phyloP scores from a whole-genome alignment of 2,888 invertebrate genomes.

The Microctonus hyperodae region DNA sequence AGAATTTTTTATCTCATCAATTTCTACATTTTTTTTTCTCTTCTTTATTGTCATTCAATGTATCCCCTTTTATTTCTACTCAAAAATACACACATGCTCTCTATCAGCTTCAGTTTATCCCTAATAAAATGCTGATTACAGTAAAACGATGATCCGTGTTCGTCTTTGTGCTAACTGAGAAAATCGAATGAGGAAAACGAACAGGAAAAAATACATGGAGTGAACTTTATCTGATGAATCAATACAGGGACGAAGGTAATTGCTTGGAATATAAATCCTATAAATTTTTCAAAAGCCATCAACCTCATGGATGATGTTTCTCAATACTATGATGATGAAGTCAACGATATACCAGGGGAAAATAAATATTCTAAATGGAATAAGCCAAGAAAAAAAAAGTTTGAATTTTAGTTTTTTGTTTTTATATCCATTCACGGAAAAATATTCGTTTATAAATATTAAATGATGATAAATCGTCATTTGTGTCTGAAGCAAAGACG shows the following conservation, averaged over 20 bases:
- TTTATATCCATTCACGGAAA: not conserved
- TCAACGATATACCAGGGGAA: not conserved
- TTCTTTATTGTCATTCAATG: not conserved
- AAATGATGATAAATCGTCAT: not conserved
- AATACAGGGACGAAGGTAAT: not conserved
- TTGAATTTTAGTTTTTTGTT: not conserved
- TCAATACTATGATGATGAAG: not conserved
- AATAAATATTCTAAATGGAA: not conserved
- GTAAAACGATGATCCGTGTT: not conserved
- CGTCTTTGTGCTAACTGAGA: not conserved
- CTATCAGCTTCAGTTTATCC: slow-evolving; percentile 18
- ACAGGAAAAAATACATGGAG: not conserved
- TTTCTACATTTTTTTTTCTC: slow-evolving; percentile 11
- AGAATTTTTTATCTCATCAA: slow-evolving; percentile 37
- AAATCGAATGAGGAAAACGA: not conserved
- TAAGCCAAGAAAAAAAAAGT: too few species aligned
- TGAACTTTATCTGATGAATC: slow-evolving; percentile 5
- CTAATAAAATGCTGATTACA: not conserved
- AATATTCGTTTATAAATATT: too few species aligned
- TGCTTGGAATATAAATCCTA: not conserved
- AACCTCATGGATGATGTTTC: not conserved
- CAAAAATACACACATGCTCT: not conserved
- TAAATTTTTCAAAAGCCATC: slow-evolving; percentile 7
- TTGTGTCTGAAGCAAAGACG: not conserved
- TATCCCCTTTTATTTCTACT: not conserved